Evolutionary conservation across 2,113 vertebrate genomes (phyloP).

Genomic region (Austrofundulus limnaeus): DNA sequence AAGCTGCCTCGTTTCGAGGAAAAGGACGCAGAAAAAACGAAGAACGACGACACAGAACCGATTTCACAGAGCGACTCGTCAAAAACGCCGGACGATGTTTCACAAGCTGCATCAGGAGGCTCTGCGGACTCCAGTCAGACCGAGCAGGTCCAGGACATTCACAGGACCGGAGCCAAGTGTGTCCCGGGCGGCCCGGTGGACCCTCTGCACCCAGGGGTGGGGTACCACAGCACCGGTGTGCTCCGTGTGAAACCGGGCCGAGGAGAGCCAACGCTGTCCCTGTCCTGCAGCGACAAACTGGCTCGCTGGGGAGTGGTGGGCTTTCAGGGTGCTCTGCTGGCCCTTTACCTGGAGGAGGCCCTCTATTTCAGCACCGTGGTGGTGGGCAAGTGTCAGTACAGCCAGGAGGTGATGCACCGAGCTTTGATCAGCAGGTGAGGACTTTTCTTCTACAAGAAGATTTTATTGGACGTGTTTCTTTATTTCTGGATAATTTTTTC

Average conservation of each 20-base stretch:
- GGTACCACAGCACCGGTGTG: conserved; percentile 84
- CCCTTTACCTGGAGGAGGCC: conserved; percentile 88
- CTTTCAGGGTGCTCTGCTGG: conserved; percentile 91
- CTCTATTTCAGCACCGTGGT: conserved; percentile 86
- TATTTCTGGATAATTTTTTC: too few species aligned
- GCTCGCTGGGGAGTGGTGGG: conserved; percentile 85
- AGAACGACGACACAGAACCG: not conserved
- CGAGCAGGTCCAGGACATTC: conserved; percentile 70
- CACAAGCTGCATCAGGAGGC: not conserved
- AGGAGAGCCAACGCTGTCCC: conserved; percentile 87
- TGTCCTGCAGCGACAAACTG: conserved; percentile 94
- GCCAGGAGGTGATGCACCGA: conserved; percentile 81
- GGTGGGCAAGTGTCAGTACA: conserved; percentile 89
- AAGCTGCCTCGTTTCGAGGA: conserved; percentile 37
- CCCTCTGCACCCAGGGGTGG: conserved; percentile 73
- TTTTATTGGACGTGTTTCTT: too few species aligned
- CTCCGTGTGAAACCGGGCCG: conserved; percentile 92
- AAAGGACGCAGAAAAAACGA: not conserved
- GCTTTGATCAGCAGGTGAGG: conserved; percentile 83
- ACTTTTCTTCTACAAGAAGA: not conserved
- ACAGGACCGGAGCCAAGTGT: conserved; percentile 93
- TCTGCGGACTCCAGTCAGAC: not conserved
- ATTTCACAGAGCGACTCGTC: too few species aligned
- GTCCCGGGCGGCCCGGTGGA: conserved; percentile 82
- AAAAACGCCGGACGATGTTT: too few species aligned